These are phyloP conservation scores for Tetrapedia diversipes DNA, from an alignment of 2,888 invertebrate genomes.

Conservation along the genomic window DNA sequence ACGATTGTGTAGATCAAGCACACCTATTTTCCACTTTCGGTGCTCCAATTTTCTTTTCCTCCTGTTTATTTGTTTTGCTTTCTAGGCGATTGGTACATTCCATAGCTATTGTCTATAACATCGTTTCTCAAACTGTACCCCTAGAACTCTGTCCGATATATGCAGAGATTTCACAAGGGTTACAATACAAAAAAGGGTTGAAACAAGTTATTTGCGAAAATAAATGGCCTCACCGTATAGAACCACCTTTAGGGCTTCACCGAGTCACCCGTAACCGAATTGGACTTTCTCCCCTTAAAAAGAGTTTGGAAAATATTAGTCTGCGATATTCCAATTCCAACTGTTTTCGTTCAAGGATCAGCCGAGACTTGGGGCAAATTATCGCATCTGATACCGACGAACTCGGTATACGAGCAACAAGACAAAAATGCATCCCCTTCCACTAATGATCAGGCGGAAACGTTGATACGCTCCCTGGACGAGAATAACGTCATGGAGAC, in stretches of 20 bases:
- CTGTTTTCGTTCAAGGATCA: slow-evolving; percentile 59
- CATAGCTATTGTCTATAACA: no score
- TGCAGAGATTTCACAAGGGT: no score
- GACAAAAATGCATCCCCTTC: slow-evolving; percentile 54
- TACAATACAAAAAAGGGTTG: no score
- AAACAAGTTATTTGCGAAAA: no score
- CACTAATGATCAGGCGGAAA: slow-evolving; percentile 47
- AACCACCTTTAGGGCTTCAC: no score
- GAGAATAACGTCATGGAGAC: slow-evolving; percentile 69
- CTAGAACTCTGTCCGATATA: no score
- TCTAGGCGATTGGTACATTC: not conserved
- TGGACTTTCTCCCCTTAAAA: no score
- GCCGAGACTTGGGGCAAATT: slow-evolving; percentile 70
- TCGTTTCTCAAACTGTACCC: no score
- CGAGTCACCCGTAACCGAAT: no score
- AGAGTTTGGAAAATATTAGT: no score
- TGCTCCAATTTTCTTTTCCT: not conserved
- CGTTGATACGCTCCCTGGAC: slow-evolving; percentile 57
- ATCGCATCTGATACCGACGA: slow-evolving; percentile 73
- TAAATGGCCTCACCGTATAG: no score
- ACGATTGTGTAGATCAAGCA: not conserved
- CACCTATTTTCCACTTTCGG: not conserved
- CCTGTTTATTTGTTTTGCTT: not conserved
- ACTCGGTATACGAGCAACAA: slow-evolving; percentile 74
- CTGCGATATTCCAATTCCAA: not conserved